phyloP scores from a whole-genome alignment of 1,140 invertebrate genomes.

The Zeugodacus cucurbitae region DNA sequence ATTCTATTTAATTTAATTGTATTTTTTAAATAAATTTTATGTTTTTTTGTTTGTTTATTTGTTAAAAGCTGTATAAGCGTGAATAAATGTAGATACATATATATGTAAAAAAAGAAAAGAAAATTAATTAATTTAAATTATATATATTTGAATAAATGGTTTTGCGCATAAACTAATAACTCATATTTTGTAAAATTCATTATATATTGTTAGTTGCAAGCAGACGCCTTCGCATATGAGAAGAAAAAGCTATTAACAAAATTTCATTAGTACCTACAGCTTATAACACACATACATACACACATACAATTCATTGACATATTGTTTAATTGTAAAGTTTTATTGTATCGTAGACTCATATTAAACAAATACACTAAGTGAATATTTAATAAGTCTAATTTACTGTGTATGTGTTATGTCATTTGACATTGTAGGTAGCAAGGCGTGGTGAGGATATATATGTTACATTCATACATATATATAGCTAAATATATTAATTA shows the following conservation, averaged over 20 bases:
- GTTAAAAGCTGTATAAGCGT: neutral
- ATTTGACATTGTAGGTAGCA: neutral
- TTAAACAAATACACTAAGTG: slow-evolving; percentile 8
- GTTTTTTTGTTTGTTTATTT: slow-evolving; percentile 2
- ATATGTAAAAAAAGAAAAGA: slow-evolving; percentile 16
- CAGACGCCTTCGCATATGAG: neutral
- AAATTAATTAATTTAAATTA: neutral
- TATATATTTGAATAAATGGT: neutral
- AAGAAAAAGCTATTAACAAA: neutral
- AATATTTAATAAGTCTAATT: slow-evolving; percentile 10
- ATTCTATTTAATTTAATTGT: slow-evolving; percentile 22
- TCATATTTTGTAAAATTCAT: slow-evolving; percentile 1
- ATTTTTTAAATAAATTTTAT: slow-evolving; percentile 27
- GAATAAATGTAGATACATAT: neutral
- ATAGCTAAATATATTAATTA: slow-evolving; percentile 24
- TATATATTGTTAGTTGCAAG: neutral
- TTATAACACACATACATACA: neutral
- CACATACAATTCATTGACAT: neutral
- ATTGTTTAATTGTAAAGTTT: neutral
- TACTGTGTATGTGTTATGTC: neutral
- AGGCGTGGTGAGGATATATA: neutral
- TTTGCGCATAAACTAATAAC: neutral
- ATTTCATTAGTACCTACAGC: neutral
- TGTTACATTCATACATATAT: neutral
- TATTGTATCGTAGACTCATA: neutral